Percentiles rank a stretch among this genome's conserved stretches.
These are phyloP conservation scores for Zelleria hepariella DNA, from an alignment of 2,888 invertebrate species.

Conservation along the genomic window DNA sequence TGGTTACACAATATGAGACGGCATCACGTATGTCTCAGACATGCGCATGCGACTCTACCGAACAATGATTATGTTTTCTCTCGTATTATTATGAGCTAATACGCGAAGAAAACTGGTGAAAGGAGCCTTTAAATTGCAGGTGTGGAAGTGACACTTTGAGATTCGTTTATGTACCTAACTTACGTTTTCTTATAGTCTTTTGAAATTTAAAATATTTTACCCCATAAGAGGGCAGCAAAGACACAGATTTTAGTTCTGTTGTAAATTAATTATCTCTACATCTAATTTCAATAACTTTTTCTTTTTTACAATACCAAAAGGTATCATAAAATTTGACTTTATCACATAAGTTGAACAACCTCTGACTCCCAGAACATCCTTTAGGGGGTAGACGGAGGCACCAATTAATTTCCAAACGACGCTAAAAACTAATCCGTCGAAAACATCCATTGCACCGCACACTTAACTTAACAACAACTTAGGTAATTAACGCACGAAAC, in stretches of 20 bases:
- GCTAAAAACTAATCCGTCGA: background rate
- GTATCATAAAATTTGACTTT: too few species aligned
- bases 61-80: background rate
- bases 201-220: too few species aligned
- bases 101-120: constrained; percentile 3
- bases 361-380: too few species aligned
- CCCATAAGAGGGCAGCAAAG: too few species aligned
- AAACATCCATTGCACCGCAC: background rate
- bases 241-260: too few species aligned
- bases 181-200: too few species aligned
- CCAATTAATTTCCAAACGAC: background rate
- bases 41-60: background rate
- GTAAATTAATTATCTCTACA: too few species aligned
- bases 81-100: background rate
- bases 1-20: background rate
- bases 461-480: background rate
- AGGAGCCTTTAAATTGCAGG: background rate
- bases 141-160: background rate
- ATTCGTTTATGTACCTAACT: background rate
- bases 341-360: too few species aligned
- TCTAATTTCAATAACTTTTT: too few species aligned
- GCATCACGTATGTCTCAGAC: background rate
- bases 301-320: too few species aligned
- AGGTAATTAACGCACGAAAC: background rate
- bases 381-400: background rate